Evolutionary conservation across 92 coral and sea anemone species (phyloP).

Genomic region (Paragorgia papillata): DNA sequence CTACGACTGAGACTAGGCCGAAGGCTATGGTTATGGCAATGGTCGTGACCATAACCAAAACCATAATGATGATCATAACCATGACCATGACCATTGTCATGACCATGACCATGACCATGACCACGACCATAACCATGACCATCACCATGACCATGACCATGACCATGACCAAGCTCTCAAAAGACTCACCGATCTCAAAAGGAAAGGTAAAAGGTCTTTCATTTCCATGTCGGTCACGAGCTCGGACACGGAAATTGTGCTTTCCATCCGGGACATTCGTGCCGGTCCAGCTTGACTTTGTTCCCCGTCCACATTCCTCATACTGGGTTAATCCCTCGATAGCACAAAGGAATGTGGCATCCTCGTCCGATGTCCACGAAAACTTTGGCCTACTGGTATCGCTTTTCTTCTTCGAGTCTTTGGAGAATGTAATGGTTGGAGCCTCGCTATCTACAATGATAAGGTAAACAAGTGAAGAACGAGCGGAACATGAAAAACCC

Average conservation of each 20-base stretch:
- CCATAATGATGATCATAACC: too few species aligned
- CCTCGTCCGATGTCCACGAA: conserved; percentile 77
- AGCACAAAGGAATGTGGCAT: conserved; percentile 66
- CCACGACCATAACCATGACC: too few species aligned
- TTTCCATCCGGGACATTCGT: conserved; percentile 72
- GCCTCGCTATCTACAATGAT: conserved; percentile 12
- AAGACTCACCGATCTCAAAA: conserved; percentile 81
- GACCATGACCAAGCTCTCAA: too few species aligned
- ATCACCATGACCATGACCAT: too few species aligned
- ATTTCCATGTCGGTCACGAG: conserved; percentile 79
- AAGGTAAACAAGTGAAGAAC: too few species aligned
- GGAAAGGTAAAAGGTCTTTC: conserved; percentile 66
- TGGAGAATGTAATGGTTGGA: conserved; percentile 19
- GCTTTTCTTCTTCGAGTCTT: conserved; percentile 13
- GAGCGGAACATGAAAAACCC: too few species aligned
- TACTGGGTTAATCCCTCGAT: conserved; percentile 69
- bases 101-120: too few species aligned
- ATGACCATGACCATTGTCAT: too few species aligned
- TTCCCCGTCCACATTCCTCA: conserved; percentile 42
- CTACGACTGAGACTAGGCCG: too few species aligned
- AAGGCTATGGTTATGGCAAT: too few species aligned
- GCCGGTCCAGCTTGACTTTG: conserved; percentile 73
- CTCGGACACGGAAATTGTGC: conserved; percentile 72
- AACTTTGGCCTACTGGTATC: conserved; percentile 33
- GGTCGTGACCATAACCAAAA: too few species aligned